A percentile compares a stretch with the other conserved stretches of the same genome.
phyloP scores from a whole-genome alignment of 1,140 invertebrate species.

The Neodiprion virginianus region DNA sequence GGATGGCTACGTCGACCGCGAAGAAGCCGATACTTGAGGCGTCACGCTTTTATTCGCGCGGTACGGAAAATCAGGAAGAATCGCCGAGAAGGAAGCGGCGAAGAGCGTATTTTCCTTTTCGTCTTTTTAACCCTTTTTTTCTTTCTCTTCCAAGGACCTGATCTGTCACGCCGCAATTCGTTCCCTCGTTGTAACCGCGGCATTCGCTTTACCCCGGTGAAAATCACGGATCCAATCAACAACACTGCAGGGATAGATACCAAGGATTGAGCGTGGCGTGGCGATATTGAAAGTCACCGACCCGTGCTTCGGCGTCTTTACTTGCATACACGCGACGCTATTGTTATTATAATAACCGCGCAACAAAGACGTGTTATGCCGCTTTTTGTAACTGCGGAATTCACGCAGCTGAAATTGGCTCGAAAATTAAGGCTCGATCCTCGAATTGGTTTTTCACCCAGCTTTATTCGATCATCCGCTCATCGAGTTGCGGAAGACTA shows the following conservation, averaged over 20 bases:
- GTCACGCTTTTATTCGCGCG: background rate
- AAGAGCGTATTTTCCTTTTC: background rate
- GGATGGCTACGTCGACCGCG: background rate
- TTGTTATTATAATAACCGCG: background rate
- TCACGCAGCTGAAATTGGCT: background rate
- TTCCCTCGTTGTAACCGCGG: background rate
- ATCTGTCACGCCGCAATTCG: constrained; percentile 4
- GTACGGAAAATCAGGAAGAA: background rate
- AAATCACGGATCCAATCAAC: background rate
- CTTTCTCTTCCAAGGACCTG: background rate
- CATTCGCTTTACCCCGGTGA: background rate
- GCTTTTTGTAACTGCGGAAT: background rate
- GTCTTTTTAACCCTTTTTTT: background rate
- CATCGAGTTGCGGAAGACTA: background rate
- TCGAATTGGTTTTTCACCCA: background rate
- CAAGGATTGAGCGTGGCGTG: background rate
- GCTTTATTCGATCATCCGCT: background rate
- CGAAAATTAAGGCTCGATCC: background rate
- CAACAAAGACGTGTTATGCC: too few species aligned
- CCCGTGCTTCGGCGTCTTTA: background rate
- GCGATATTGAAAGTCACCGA: background rate
- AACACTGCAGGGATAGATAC: background rate
- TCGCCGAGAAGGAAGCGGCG: background rate
- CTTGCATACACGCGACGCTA: background rate
- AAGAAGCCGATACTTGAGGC: background rate